Percentiles rank a stretch among this genome's conserved stretches.
Conservation (phyloP, 2,797 vertebrate species). For the Hydrophis major region DNA sequence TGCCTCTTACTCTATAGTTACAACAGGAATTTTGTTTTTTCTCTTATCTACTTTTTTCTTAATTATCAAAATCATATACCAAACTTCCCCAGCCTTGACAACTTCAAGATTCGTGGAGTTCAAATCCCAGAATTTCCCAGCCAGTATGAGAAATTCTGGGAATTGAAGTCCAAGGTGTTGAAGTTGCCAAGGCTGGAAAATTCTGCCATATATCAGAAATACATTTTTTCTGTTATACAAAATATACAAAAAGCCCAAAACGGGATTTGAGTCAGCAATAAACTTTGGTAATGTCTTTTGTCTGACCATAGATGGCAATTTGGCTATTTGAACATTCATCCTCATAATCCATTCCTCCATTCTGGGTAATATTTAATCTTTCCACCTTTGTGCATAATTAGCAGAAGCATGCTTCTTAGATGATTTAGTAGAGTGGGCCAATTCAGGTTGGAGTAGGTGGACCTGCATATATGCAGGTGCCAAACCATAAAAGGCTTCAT, state of each 20-base stretch:
- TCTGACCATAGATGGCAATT: neutral
- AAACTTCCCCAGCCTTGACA: neutral
- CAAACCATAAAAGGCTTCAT: neutral
- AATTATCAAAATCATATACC: neutral
- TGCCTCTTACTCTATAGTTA: neutral
- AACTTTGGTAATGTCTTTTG: neutral
- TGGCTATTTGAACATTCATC: neutral
- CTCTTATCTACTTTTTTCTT: neutral
- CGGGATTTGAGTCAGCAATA: neutral
- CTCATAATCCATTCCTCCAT: neutral
- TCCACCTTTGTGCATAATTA: neutral
- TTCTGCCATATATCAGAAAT: neutral
- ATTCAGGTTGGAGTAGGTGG: neutral
- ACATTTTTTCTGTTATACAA: neutral
- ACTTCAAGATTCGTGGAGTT: neutral
- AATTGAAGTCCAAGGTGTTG: neutral
- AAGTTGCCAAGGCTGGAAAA: neutral
- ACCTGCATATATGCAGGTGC: neutral
- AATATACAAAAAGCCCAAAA: neutral
- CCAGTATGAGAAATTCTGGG: too few relatives aligned
- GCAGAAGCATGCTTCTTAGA: neutral
- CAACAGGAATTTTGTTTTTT: neutral
- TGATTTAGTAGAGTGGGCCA: neutral
- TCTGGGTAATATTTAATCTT: neutral
- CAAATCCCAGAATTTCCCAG: neutral